A percentile compares a stretch with the other conserved stretches of the same genome.
Evolutionary conservation across 1,140 invertebrate genomes (phyloP).

Genomic region (Drosophila sulfurigaster): DNA sequence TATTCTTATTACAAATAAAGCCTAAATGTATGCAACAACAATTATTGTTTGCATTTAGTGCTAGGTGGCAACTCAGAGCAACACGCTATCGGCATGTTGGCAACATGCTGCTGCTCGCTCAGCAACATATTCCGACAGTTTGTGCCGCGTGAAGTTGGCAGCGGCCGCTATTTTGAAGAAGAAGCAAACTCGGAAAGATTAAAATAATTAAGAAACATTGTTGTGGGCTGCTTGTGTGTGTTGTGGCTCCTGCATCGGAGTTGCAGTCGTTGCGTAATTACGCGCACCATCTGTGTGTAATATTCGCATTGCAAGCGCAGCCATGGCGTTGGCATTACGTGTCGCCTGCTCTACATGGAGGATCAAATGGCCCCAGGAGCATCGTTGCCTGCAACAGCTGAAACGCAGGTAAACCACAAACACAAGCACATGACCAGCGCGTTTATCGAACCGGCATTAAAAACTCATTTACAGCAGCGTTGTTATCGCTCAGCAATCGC

Average conservation of each 20-base stretch:
- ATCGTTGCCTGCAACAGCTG: slow-evolving; percentile 45
- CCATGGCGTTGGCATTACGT: slow-evolving; percentile 48
- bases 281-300: slow-evolving; percentile 1
- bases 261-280: slow-evolving; percentile 72
- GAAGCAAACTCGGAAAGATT: slow-evolving; percentile 32
- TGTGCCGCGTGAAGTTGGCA: slow-evolving; percentile 31
- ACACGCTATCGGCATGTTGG: not conserved
- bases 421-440: not conserved
- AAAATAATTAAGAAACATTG: slow-evolving; percentile 45
- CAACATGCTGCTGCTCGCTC: not conserved
- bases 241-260: slow-evolving; percentile 63
- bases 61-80: slow-evolving; percentile 6
- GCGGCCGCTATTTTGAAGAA: slow-evolving; percentile 36
- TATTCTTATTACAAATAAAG: not conserved
- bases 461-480: slow-evolving; percentile 44
- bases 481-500: slow-evolving; percentile 31
- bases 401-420: slow-evolving; percentile 42
- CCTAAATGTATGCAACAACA: slow-evolving; percentile 5
- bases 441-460: slow-evolving; percentile 54
- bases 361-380: slow-evolving; percentile 52
- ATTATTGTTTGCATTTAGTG: not conserved
- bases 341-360: slow-evolving; percentile 31
- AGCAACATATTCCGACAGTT: slow-evolving; percentile 6
- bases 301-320: not conserved
- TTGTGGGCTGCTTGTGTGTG: slow-evolving; percentile 21